Evolutionary conservation across 2,888 invertebrate genomes (phyloP), one percentile per base, ranked within the genome.

Genomic region (Empis stercorea): DNA sequence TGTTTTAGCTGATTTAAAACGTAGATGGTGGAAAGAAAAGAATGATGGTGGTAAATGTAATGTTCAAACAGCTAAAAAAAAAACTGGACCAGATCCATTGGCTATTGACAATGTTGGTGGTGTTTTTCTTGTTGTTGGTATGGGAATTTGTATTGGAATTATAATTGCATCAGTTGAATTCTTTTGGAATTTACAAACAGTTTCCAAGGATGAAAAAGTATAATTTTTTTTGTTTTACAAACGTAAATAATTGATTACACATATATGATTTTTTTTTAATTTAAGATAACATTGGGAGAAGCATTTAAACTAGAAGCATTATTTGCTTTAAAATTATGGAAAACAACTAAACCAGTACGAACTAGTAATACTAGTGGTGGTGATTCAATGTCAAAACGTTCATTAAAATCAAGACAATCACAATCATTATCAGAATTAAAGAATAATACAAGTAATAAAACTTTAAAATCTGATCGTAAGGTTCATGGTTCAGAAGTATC

Each of bases 11-110:
- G 77, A 79, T 50, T 70, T 96, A 41, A 94, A 94, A 69, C 80
- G 84, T 40, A 85, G 84, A 60, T 97, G 95, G 95, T 97, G 95
- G 95, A 81, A 82, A 61, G 73, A 79, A 63, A 78, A 75, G 61
- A 73, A 81, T 27, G 77, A 62, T 10, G 65, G 64, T 0, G 65
- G 63, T 16, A 56, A 56, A 16, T 68, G 67, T 44, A 13, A n/a
- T 17, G 17, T 3, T 11, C 17, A 3, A 13, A 9, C 5, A n/a
- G 23, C 20, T 1, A 10, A 50, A 2, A 54, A 52, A 1, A 55
- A 56, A 2, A 61, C 60, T 6, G 62, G 64, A 47, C 65, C 68
- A 0, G 63, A 65, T 0, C 68, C 68, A 46, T 50, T 70, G 37
- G 65, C 63, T n/a, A 51, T 70, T 30, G 66, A 63, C 51, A 91